Percentiles rank a stretch among this genome's conserved stretches.
Conservation (phyloP, 2,113 vertebrate species). For the Sebastes fasciatus region DNA sequence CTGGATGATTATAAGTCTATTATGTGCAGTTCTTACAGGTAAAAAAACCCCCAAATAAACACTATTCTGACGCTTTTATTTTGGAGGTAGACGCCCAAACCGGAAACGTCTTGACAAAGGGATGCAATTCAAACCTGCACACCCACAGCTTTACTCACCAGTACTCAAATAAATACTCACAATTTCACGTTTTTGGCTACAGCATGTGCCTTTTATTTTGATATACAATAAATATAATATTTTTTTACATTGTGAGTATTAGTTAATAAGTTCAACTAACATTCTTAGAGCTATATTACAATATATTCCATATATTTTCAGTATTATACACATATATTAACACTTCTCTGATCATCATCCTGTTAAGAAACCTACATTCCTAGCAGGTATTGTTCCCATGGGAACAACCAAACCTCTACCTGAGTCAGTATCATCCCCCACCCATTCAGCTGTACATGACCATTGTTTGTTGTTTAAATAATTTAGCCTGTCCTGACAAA, state of each 20-base stretch:
- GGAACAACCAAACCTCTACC: conserved; percentile 31
- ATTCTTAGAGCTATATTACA: background rate
- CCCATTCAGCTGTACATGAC: conserved; percentile 11
- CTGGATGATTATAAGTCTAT: no score
- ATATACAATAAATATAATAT: background rate
- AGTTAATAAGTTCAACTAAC: background rate
- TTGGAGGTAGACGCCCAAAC: conserved; percentile 40
- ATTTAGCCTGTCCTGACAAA: conserved; percentile 48
- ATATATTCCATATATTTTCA: background rate
- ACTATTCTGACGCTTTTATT: conserved; percentile 36
- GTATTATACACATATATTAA: background rate
- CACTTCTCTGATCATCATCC: background rate
- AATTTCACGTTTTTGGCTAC: background rate
- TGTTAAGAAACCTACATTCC: background rate
- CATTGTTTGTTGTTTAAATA: conserved; percentile 75
- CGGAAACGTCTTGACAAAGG: background rate
- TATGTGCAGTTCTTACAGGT: background rate
- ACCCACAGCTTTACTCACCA: conserved; percentile 11
- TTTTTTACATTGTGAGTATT: background rate
- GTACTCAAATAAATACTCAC: background rate
- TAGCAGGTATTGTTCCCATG: conserved; percentile 19
- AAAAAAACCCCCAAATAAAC: background rate
- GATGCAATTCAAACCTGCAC: background rate
- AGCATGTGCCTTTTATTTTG: conserved; percentile 6
- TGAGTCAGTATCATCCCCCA: background rate